Base-by-base conservation (phyloP, 2,888 invertebrate species). In the Pimpla rufipes region DNA sequence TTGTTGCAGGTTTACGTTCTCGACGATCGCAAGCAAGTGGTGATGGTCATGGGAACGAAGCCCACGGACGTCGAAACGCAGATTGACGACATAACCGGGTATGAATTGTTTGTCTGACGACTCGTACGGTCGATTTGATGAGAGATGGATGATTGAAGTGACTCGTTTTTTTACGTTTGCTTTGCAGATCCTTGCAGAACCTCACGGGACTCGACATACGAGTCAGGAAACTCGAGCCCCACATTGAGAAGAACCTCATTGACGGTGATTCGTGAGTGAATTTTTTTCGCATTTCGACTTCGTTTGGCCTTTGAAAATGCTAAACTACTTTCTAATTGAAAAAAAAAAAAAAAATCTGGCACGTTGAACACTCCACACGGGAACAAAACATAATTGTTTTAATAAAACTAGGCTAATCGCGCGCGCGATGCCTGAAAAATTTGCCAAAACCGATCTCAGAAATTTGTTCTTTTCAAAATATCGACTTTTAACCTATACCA, bases 141-240 rank as follows among this genome's bases (percentile, higher is more conserved):
- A 29, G 18, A 18, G 18, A 16, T 7, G 6, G 4, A 18, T 6
- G 21, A n/a, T 52, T 18, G 7, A 52, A 52, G 18, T 1, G 1
- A 7, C n/a, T 57, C 11, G 6, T n/a, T 57, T 57, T 29, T 29
- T 45, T 23, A 35, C 18, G 42, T 42, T 52, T 21, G 0, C 47
- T 59, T 80, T 73, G 76, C 87, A 95, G 95, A 55, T 94, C 95
- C 4, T 93, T 98, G 13, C 96, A 96, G 71, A 96, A 96, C 50
- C 95, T 97, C 47, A 97, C 97, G 2, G 97, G 97, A 5, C 95
- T 95, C 89, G 97, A 98, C 89, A 96, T 98, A 1, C 94, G 97
- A 85, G 95, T 98, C 52, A 94, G 97, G 73, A 95, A 97, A 89
- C 91, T 98, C 68, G 97, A 97, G 88, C 96, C 97, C 0, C 97